These are phyloP conservation scores for Epiperipatus broadwayi DNA, from an alignment of 2,888 invertebrate genomes.

Conservation along the genomic window DNA sequence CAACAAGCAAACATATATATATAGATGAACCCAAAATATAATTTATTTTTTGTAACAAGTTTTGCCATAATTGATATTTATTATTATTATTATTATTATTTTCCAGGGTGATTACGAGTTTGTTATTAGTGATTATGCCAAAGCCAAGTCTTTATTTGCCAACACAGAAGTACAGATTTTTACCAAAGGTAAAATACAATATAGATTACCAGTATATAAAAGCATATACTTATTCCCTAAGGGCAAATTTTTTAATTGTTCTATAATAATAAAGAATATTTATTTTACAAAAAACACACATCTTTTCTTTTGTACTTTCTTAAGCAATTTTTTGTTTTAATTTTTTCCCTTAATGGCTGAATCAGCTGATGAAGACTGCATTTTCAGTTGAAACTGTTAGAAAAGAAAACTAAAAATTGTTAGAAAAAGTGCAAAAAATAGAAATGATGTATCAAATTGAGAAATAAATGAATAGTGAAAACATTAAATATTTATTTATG, in stretches of 20 bases:
- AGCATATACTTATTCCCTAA: constrained; percentile 20
- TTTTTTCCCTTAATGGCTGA: too few relatives aligned
- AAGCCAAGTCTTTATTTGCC: constrained; percentile 85
- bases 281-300: too few relatives aligned
- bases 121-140: constrained; percentile 88
- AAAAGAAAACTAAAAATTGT: too few relatives aligned
- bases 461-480: too few relatives aligned
- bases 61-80: too few relatives aligned
- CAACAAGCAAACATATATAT: not conserved
- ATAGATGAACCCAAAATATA: not conserved
- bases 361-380: too few relatives aligned
- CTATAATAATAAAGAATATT: constrained; percentile 8
- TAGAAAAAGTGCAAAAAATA: too few relatives aligned
- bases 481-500: too few relatives aligned
- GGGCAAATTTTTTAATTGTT: constrained; percentile 1
- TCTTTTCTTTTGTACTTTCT: too few relatives aligned
- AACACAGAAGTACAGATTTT: constrained; percentile 57
- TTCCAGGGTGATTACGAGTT: constrained; percentile 70
- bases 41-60: constrained; percentile 9
- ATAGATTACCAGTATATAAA: constrained; percentile 22
- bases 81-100: not conserved
- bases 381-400: too few relatives aligned
- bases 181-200: constrained; percentile 26
- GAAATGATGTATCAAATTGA: too few relatives aligned
- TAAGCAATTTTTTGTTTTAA: too few relatives aligned